A percentile compares a stretch with the other conserved stretches of the same genome.
Evolutionary conservation across 2,113 vertebrate species (phyloP).

Genomic region (Falcunculus frontatus): DNA sequence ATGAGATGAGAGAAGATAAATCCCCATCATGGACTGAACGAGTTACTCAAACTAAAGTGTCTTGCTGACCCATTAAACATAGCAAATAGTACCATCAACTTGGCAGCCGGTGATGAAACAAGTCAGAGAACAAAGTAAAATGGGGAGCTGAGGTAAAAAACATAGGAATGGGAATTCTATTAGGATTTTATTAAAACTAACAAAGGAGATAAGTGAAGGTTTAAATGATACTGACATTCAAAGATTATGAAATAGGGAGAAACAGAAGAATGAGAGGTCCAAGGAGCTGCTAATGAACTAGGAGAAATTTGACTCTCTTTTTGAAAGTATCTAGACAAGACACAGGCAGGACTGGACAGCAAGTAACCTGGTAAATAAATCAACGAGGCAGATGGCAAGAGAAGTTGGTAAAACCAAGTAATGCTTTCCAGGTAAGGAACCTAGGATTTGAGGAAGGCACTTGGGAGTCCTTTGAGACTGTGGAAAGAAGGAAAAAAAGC

Average conservation of each 20-base stretch:
- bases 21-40: background rate
- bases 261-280: background rate
- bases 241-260: background rate
- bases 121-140: background rate
- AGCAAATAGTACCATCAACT: background rate
- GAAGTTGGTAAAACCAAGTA: background rate
- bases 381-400: background rate
- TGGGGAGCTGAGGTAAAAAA: background rate
- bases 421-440: background rate
- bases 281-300: background rate
- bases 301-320: background rate
- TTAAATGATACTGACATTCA: background rate
- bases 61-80: background rate
- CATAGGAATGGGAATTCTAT: background rate
- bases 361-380: background rate
- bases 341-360: background rate
- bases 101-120: background rate
- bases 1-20: background rate
- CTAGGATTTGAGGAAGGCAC: background rate
- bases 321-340: background rate
- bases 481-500: background rate
- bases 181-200: background rate
- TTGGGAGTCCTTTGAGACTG: background rate
- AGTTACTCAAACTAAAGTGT: background rate
- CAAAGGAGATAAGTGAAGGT: background rate